Conservation (phyloP, 2,113 vertebrate genomes). For the Festucalex cinctus region DNA sequence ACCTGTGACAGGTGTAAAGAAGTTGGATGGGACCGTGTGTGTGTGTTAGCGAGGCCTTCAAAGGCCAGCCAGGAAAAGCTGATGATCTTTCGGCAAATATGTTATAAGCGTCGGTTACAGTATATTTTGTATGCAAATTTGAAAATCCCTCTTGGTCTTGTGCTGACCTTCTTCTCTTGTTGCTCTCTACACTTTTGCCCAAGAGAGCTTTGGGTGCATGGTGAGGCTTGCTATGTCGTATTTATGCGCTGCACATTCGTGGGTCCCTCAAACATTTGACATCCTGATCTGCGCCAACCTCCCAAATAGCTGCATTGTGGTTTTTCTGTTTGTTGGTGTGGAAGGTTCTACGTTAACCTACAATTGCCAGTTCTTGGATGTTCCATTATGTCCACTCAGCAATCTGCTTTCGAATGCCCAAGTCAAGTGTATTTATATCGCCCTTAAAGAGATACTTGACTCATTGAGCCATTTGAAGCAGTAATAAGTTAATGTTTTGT, state of each 20-base stretch:
- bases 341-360: neutral
- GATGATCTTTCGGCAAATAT: conserved; percentile 99
- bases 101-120: conserved; percentile 88
- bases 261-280: conserved; percentile 91
- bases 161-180: conserved; percentile 27
- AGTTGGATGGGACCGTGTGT: conserved; percentile 69
- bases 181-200: conserved; percentile 37
- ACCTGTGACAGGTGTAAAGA: conserved; percentile 75
- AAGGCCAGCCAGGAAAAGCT: conserved; percentile 90
- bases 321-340: conserved; percentile 4
- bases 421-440: no score
- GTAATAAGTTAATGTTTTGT: no score
- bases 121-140: conserved; percentile 97
- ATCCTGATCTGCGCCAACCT: conserved; percentile 63
- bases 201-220: conserved; percentile 15
- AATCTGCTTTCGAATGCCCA: neutral
- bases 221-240: conserved; percentile 40
- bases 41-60: conserved; percentile 84
- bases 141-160: conserved; percentile 86
- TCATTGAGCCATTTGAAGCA: no score
- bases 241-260: conserved; percentile 80
- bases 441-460: no score
- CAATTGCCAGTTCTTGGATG: conserved; percentile 40
- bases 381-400: neutral
- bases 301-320: conserved; percentile 35